These are phyloP conservation scores for Lophius americanus DNA, from an alignment of 2,797 vertebrate genomes.

Conservation along the genomic window DNA sequence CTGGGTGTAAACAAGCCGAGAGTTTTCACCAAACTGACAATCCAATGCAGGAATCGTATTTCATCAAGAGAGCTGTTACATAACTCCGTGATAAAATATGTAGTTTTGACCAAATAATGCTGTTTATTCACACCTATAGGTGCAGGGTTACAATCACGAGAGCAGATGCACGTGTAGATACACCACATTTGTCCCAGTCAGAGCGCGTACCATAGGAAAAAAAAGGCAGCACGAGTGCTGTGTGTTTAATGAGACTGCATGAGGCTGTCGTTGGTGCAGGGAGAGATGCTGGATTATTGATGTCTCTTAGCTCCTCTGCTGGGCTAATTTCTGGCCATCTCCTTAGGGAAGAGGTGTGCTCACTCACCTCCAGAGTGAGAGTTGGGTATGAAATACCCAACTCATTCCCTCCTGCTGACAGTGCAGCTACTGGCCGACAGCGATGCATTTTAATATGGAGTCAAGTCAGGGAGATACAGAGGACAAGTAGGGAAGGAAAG, in stretches of 20 bases:
- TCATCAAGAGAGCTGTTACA: constrained; percentile 1
- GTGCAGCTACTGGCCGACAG: constrained; percentile 62
- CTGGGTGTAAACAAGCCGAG: constrained; percentile 42
- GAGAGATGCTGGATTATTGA: constrained; percentile 64
- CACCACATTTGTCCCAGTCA: constrained; percentile 43
- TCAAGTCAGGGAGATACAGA: constrained; percentile 32
- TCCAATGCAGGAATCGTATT: constrained; percentile 20
- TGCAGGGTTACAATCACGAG: constrained; percentile 2
- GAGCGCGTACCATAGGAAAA: constrained; percentile 34
- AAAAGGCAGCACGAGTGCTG: constrained; percentile 25
- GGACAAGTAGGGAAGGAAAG: constrained; percentile 1
- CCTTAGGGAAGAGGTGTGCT: constrained; percentile 54
- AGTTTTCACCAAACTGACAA: constrained; percentile 27
- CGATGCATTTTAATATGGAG: constrained; percentile 64
- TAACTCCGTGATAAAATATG: constrained; percentile 21
- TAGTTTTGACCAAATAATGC: constrained; percentile 26
- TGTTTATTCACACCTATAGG: constrained; percentile 40
- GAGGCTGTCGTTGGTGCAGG: constrained; percentile 36
- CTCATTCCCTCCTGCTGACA: constrained; percentile 67
- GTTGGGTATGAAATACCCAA: constrained; percentile 72
- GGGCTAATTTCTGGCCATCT: constrained; percentile 63
- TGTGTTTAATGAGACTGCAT: constrained; percentile 56
- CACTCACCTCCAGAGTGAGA: constrained; percentile 71
- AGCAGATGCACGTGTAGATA: neutral
- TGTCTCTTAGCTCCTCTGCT: constrained; percentile 50